Evolutionary conservation across 2,888 invertebrate species (phyloP).

Genomic region (Congeria kusceri): DNA sequence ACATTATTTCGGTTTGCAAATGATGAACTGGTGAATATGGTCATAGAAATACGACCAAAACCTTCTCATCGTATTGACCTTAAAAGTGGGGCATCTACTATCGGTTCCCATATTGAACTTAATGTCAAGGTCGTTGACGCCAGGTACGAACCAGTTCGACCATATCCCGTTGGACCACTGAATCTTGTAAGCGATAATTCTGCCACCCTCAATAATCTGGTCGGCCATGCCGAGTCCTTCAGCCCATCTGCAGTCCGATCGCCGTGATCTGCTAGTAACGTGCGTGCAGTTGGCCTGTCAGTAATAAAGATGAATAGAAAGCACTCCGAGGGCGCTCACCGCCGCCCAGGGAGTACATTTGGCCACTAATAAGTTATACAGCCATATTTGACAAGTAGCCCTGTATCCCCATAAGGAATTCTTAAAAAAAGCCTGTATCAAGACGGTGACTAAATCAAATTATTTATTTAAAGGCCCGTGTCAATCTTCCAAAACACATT

Average conservation of each 20-base stretch:
- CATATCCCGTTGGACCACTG: slow-evolving; percentile 43
- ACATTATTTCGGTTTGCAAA: slow-evolving; percentile 23
- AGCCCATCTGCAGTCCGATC: slow-evolving; percentile 36
- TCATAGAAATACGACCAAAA: slow-evolving; percentile 49
- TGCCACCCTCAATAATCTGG: slow-evolving; percentile 1
- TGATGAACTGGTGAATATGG: slow-evolving; percentile 48
- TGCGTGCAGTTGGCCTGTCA: neutral
- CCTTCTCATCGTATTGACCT: slow-evolving; percentile 30
- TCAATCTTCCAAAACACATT: too few species aligned
- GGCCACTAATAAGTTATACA: too few species aligned
- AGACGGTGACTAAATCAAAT: too few species aligned
- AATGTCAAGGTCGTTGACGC: slow-evolving; percentile 41
- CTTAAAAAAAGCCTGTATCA: too few species aligned
- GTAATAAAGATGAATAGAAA: too few species aligned
- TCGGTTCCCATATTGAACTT: slow-evolving; percentile 24
- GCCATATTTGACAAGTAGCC: too few species aligned
- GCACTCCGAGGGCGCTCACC: too few species aligned
- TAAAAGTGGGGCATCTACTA: neutral
- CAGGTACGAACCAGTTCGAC: slow-evolving; percentile 49
- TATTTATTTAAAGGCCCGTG: too few species aligned
- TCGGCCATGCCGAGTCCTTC: slow-evolving; percentile 31
- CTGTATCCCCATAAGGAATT: too few species aligned
- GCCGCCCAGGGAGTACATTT: too few species aligned
- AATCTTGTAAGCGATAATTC: slow-evolving; percentile 49
- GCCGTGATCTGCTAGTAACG: neutral